These are phyloP conservation scores for Anadara kagoshimensis DNA, from an alignment of 1,140 invertebrate species.

Conservation along the genomic window DNA sequence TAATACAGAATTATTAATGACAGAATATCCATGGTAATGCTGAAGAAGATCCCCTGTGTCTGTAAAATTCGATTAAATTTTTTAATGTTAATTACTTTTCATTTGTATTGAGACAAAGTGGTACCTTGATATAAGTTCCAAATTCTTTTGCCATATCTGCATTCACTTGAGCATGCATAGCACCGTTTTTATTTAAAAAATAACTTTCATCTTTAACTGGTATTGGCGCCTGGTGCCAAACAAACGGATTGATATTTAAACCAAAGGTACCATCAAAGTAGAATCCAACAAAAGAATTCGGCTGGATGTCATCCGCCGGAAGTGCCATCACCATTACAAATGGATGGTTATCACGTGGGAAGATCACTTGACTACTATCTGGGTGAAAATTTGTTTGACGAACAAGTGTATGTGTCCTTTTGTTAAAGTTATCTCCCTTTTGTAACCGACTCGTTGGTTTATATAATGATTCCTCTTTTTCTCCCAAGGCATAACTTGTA, in stretches of 20 bases:
- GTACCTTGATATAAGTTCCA: no score
- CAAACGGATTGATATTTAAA: slow-evolving; percentile 35
- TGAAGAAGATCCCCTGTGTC: no score
- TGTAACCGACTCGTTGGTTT: slow-evolving; percentile 16
- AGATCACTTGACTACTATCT: slow-evolving; percentile 28
- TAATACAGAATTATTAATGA: no score
- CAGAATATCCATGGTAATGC: no score
- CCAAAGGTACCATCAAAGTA: slow-evolving; percentile 47
- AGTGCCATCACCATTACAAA: slow-evolving; percentile 38
- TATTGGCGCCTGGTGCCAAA: slow-evolving; percentile 45
- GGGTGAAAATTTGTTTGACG: slow-evolving; percentile 29
- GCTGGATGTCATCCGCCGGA: slow-evolving; percentile 40
- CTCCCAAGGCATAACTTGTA: slow-evolving; percentile 13
- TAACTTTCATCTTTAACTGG: slow-evolving; percentile 34
- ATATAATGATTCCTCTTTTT: slow-evolving; percentile 7
- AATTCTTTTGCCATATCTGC: slow-evolving; percentile 25
- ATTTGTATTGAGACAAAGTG: no score
- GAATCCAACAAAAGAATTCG: slow-evolving; percentile 36
- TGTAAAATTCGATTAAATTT: no score
- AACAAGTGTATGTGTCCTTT: slow-evolving; percentile 17
- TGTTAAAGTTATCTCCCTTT: not conserved
- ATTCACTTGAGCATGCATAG: slow-evolving; percentile 34
- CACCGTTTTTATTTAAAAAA: slow-evolving; percentile 37
- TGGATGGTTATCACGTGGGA: slow-evolving; percentile 34
- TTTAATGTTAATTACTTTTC: no score